Conservation (phyloP, 2,888 invertebrate species). For the Adelphocoris suturalis region DNA sequence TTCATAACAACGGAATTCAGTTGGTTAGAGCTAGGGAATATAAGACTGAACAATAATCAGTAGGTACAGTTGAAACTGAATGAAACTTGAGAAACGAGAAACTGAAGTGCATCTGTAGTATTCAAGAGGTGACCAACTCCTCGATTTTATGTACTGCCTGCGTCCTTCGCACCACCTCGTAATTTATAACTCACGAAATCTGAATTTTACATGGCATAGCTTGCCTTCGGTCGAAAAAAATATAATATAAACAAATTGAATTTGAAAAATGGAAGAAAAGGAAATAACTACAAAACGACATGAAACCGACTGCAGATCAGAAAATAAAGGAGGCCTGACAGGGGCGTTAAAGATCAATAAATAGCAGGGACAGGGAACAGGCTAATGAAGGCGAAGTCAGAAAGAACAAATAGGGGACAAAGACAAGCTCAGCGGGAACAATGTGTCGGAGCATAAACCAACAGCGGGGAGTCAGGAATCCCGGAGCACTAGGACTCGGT, state of each 20-base stretch:
- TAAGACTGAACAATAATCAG: not conserved
- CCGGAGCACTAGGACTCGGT: constrained; percentile 28
- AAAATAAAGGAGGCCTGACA: constrained; percentile 32
- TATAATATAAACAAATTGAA: not conserved
- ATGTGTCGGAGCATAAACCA: constrained; percentile 67
- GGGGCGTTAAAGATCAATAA: constrained; percentile 67
- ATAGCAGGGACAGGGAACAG: constrained; percentile 53
- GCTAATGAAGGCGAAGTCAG: constrained; percentile 68
- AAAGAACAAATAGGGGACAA: constrained; percentile 70
- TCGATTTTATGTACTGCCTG: not conserved
- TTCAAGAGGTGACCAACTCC: not conserved
- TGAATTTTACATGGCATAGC: not conserved
- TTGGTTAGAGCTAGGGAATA: too few relatives aligned
- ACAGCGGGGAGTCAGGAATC: constrained; percentile 66
- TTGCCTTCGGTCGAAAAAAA: not conserved
- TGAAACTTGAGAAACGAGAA: not conserved
- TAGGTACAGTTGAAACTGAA: not conserved
- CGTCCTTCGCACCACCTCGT: not conserved
- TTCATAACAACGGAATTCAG: too few relatives aligned
- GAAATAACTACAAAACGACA: constrained; percentile 42
- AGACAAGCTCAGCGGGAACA: constrained; percentile 68
- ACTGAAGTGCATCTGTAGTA: not conserved
- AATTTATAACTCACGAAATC: constrained; percentile 7
- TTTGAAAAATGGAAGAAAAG: constrained; percentile 31
- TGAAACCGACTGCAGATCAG: constrained; percentile 37